Percentiles rank a stretch among this genome's conserved stretches.
phyloP scores from a whole-genome alignment of 2,113 vertebrate species.

The Semnornis frantzii region DNA sequence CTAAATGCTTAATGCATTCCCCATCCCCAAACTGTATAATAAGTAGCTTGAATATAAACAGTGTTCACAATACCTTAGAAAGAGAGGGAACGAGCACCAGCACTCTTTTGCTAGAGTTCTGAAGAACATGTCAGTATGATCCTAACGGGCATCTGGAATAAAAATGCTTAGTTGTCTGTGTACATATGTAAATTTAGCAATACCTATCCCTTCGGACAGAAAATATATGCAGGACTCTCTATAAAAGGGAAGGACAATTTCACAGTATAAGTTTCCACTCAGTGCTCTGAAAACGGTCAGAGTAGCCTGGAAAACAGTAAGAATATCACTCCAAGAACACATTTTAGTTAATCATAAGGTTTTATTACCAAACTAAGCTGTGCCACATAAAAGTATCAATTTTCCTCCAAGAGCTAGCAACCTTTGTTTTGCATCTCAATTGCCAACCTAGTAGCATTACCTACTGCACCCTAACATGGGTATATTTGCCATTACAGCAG shows the following conservation, averaged over 20 bases:
- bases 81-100: slow-evolving; percentile 31
- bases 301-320: background rate
- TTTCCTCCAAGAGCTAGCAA: slow-evolving; percentile 14
- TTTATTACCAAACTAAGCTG: slow-evolving; percentile 18
- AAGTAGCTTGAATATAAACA: slow-evolving; percentile 56
- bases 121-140: slow-evolving; percentile 45
- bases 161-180: background rate
- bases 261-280: background rate
- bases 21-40: slow-evolving; percentile 36
- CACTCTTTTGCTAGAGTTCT: slow-evolving; percentile 8
- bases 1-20: slow-evolving; percentile 51
- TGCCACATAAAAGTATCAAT: slow-evolving; percentile 30
- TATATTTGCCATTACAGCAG: background rate
- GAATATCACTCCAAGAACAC: slow-evolving; percentile 1
- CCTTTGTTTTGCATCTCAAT: slow-evolving; percentile 9
- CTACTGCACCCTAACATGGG: background rate
- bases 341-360: background rate
- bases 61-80: slow-evolving; percentile 35
- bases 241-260: slow-evolving; percentile 26
- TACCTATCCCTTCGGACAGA: slow-evolving; percentile 23
- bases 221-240: slow-evolving; percentile 40
- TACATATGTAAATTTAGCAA: slow-evolving; percentile 37
- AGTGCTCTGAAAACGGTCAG: background rate
- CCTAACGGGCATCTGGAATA: slow-evolving; percentile 15
- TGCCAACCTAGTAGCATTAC: background rate